Base-by-base conservation (phyloP, 2,113 vertebrate genomes). In the Microcebus murinus region DNA sequence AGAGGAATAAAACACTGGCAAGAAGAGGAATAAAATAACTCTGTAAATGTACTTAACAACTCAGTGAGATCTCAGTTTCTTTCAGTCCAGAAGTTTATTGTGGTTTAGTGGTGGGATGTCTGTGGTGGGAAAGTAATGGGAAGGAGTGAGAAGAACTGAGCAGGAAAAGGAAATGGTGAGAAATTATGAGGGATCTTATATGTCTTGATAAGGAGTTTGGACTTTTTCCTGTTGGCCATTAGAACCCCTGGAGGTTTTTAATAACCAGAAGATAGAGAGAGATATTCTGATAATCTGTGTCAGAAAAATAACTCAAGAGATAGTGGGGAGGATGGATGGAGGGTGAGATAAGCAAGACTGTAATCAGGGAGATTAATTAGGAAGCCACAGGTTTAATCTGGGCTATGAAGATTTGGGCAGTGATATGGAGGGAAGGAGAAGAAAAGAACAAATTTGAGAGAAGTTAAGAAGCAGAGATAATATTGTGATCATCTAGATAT, bases 221-320 rank as follows among this genome's bases (percentile, higher is more conserved):
- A 45, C 3, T 52, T 94, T 84, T 73, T 52, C 8, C 50, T 77
- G 4, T 34, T 59, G 27, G 81, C 13, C 34, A 83, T 65, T 48
- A 91, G 50, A 91, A 87, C 17, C 34, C 89, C 21, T 87, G 29
- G 18, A 82, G 59, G 68, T 18, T 96, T 96, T 79, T 31, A 76
- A 31, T 81, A 67, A 71, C 25, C n/a, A 87, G 59, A 71, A 31
- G 18, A 39, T 39, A 52, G 23, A 94, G 31, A 94, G 31, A 92
- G 34, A 36, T 39, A 48, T 27, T 61, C 59, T 61, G 59, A 61
- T 61, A 61, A 61, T 61, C 59, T 61, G 59, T 61, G 9, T 95
- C 57, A 89, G 70, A 92, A 92, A 79, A 95, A 59, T 73, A 84
- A 73, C 55, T 77, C 21, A 34, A 65, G 82, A 94, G 52, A 70